Percentiles rank a stretch among this genome's conserved stretches.
Evolutionary conservation across 2,888 invertebrate species (phyloP).

Genomic region (Julus scanicus): DNA sequence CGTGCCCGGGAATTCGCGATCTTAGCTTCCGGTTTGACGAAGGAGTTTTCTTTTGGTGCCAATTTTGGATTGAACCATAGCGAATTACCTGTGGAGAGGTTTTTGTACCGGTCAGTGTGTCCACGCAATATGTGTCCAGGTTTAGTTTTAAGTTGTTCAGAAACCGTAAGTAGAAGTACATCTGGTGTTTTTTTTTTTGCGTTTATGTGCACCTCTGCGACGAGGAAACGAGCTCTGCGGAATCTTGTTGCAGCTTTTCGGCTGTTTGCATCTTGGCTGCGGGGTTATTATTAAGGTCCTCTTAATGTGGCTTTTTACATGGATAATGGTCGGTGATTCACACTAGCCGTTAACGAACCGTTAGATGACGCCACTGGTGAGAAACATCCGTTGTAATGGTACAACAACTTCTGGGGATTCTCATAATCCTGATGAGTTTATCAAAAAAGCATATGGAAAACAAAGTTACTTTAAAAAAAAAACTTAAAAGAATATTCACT

Average conservation of each 20-base stretch:
- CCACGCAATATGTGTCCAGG: not conserved
- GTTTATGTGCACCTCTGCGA: not conserved
- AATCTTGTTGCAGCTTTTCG: not conserved
- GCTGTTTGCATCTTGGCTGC: not conserved
- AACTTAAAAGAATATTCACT: too few species aligned
- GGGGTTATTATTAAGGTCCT: not conserved
- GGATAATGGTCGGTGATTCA: not conserved
- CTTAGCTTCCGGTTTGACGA: not conserved
- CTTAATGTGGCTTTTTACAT: not conserved
- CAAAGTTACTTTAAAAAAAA: too few species aligned
- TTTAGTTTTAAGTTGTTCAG: not conserved
- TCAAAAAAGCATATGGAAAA: too few species aligned
- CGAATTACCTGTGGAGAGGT: not conserved
- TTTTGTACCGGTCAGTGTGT: not conserved
- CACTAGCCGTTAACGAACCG: not conserved
- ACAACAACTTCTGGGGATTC: too few species aligned
- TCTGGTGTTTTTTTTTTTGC: not conserved
- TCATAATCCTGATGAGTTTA: too few species aligned
- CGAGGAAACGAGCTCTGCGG: constrained; percentile 19
- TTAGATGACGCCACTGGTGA: not conserved
- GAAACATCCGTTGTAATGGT: not conserved
- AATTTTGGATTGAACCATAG: not conserved
- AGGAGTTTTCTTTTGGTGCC: too few species aligned
- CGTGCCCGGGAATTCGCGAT: not conserved
- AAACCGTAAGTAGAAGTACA: not conserved